Evolutionary conservation across 2,888 invertebrate species (phyloP), one percentile per base, ranked within the genome.

Genomic region (Brachypalpus laphriformis): DNA sequence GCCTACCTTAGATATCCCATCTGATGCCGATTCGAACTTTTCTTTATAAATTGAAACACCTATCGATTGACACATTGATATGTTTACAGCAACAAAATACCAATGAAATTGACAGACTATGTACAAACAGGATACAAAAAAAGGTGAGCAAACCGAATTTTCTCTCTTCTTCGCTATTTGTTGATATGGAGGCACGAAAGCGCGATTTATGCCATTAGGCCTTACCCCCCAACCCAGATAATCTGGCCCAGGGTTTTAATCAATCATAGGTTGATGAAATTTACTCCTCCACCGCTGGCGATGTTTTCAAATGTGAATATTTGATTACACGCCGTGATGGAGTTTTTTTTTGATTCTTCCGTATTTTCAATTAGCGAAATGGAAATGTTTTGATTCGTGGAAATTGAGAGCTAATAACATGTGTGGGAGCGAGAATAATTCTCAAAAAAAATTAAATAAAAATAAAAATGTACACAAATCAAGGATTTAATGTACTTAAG

Each of bases 281-380:
- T 56, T 25, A 9, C 20, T 11, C 22, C 31, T 7, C 56, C 37
- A n/a, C 22, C 20, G 34, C 11, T 9, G 51, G 37, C 37, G 31
- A 2, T 31, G 22, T n/a, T 42, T n/a, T 25, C 18, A 42, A 54
- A 71, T 47, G 20, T 7, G 59, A 47, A 59, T 47, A 37, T 71
- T 70, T 47, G 68, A 54, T 25, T 68, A 68, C 25, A 18, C 16
- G 25, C 20, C 40, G 14, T 16, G 25, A 28, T n/a, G 9, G 16
- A 18, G 25, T 28, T 37, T 9, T 18, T 22, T 5, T 25, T 37
- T 66, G 34, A 59, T 20, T 61, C 14, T 72, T 49, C 59, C 20
- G 61, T 28, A 18, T 57, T 75, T 75, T 75, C 75, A 75, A 75
- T 75, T 75, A 66, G 28, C 56, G 57, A 66, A 75, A 75, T 65